Conservation (phyloP, 2,888 invertebrate species). For the Rhingia campestris region DNA sequence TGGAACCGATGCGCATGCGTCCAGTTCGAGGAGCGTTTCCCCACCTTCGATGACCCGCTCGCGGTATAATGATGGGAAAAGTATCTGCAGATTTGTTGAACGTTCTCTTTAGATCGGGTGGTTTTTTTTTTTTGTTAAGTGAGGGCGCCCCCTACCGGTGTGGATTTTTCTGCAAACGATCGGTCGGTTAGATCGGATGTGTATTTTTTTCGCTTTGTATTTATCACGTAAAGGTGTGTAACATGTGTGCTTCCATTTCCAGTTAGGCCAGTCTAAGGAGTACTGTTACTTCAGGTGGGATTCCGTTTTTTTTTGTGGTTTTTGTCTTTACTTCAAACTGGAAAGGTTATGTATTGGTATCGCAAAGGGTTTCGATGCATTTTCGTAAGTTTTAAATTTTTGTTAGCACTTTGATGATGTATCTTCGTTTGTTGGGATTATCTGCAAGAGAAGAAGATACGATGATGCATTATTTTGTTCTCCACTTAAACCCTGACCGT, state of each 20-base stretch:
- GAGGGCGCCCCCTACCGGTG: conserved; percentile 59
- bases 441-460: not conserved
- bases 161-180: conserved; percentile 40
- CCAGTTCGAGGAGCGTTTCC: conserved; percentile 11
- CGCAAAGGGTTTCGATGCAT: conserved; percentile 6
- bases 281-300: conserved; percentile 62
- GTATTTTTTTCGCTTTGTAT: not conserved
- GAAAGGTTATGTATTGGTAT: not conserved
- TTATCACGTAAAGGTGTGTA: conserved; percentile 54
- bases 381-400: not conserved
- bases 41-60: not conserved
- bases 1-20: conserved; percentile 38
- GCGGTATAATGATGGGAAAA: conserved; percentile 9
- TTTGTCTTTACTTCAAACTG: conserved; percentile 13
- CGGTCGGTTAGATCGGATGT: conserved; percentile 1
- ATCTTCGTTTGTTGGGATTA: conserved; percentile 2
- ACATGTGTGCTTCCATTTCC: conserved; percentile 50
- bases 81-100: conserved; percentile 44
- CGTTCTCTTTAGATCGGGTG: conserved; percentile 34
- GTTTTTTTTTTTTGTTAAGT: conserved; percentile 25
- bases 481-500: conserved; percentile 22
- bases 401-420: conserved; percentile 45
- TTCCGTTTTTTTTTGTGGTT: conserved; percentile 14
- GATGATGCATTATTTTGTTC: not conserved
- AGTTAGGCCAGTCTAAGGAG: conserved; percentile 35